Evolutionary conservation across 1,140 invertebrate genomes (phyloP), one percentile per base, ranked within the genome.

Genomic region (Scaptomyza graminum): DNA sequence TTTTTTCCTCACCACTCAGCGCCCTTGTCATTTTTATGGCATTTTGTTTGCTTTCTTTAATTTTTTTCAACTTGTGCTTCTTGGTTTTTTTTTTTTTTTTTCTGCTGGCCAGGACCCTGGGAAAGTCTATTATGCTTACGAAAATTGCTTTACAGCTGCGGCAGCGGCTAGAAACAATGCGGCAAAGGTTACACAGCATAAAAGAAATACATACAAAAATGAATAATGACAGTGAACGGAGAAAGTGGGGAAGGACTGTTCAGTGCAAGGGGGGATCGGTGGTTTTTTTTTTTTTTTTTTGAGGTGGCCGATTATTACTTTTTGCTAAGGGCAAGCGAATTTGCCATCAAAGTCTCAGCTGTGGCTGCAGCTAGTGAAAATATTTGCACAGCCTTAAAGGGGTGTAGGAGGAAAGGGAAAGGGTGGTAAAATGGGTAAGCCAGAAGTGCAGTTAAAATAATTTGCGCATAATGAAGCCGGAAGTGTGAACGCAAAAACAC

Each of bases 391-490:
- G 55, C 13, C 18, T 43, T 37, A 22, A 31, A 16, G 37, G 46
- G 34, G 50, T 4, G 43, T 18, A 2, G 18, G 18, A 22, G 18
- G 18, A 22, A 22, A 22, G 18, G 18, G 16, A 50, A 16, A 3
- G 4, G n/a, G 39, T 12, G 3, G 22, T 39, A 49, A 12, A 12
- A 9, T 11, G 39, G 43, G 8, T 11, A 9, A 31, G 46, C 54
- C 63, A 73, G 65, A 87, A 87, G 82, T 87, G 75, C 82, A 85
- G 82, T 83, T 85, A 87, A 87, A 87, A 87, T 87, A 87, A 87
- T 87, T 82, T 78, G 79, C 78, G 75, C 82, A 87, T 87, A 87
- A 87, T 87, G 83, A 82, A 87, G 83, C 83, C 83, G 83, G 83
- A 87, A 87, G 83, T 87, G 83, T 88, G 83, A 87, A 87, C 74